Evolutionary conservation across 2,888 invertebrate species (phyloP), one percentile per base, ranked within the genome.

Genomic region (Epsilonema sp.): DNA sequence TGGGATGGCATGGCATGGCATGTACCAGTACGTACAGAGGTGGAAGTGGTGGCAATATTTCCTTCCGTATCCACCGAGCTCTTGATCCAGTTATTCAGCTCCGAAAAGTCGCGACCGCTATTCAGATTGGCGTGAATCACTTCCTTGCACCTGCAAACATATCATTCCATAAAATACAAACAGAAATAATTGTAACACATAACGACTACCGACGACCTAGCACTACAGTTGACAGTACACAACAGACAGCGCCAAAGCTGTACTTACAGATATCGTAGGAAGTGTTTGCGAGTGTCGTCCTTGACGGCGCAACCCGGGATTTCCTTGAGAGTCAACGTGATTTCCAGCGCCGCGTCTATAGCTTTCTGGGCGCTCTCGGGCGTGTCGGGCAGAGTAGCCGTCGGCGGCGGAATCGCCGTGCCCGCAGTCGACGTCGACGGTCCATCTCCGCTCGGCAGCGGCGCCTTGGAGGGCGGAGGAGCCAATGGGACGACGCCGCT

Each of bases 91-190:
- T 21, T 13, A 24, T 39, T 36, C 23, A 43, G 20, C 8, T 40
- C 16, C 19, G 31, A 1, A 26, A 24, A 26, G 22, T 39, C 23
- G 21, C 3, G 21, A 11, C 45, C 31, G 23, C 40, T 16, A 21
- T 24, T 37, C 23, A 37, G 19, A 26, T 23, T 20, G 3, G 25
- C 24, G 16, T 22, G 24, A 5, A 25, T 42, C 3, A 11, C 13
- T 5, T 20, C 21, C 21, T 42, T 42, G 42, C 42, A 42, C 31
- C 42, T 42, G 42, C 3, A 42, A 42, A n/a, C n/a, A n/a, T n/a
- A n/a, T n/a, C n/a, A n/a, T n/a, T n/a, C n/a, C 19, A 3, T 19
- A 11, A 38, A 8, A 19, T 11, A 5, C 11, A 19, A 38, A 11
- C 19, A 19, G 13, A 19, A 4, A 19, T 19, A 5, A 38, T 11